A percentile compares a stretch with the other conserved stretches of the same genome.
Evolutionary conservation across 2,113 vertebrate genomes (phyloP).

Genomic region (Gnathonemus echidnorhynchus): DNA sequence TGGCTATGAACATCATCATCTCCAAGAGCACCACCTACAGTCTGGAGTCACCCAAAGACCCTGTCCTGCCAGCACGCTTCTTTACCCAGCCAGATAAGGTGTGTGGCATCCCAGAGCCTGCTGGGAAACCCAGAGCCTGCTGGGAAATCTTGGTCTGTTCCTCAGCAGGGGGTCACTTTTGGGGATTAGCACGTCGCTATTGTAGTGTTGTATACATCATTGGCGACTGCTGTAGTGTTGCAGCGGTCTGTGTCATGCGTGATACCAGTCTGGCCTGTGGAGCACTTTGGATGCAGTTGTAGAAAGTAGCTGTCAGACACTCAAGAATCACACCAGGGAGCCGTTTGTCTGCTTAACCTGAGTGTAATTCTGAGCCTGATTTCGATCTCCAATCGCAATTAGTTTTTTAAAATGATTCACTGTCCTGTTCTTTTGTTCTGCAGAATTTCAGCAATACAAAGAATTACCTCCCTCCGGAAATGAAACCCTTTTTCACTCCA

Average conservation of each 20-base stretch:
- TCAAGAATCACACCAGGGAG: background rate
- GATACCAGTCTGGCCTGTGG: background rate
- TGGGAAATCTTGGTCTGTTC: background rate
- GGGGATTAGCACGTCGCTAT: background rate
- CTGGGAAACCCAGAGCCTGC: background rate
- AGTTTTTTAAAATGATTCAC: background rate
- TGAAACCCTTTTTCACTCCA: conserved; percentile 95
- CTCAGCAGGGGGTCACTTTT: background rate
- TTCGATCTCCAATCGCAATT: background rate
- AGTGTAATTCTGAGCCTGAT: background rate
- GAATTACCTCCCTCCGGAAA: conserved; percentile 95
- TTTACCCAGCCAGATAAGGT: conserved; percentile 99
- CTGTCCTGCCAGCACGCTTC: conserved; percentile 84
- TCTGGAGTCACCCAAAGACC: conserved; percentile 97
- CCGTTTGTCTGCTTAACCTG: background rate
- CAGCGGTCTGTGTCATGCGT: background rate
- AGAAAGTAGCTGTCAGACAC: background rate
- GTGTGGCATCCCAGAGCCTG: background rate
- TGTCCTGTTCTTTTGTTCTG: conserved; percentile 20
- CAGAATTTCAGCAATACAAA: conserved; percentile 99
- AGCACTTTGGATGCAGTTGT: background rate
- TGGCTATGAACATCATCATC: conserved; percentile 98
- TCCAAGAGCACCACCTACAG: conserved; percentile 98
- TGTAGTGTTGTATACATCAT: background rate
- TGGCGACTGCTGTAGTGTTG: background rate